Percentiles rank a stretch among this genome's conserved stretches.
These are phyloP conservation scores for Chorisops tibialis DNA, from an alignment of 2,888 invertebrate genomes.

Conservation along the genomic window DNA sequence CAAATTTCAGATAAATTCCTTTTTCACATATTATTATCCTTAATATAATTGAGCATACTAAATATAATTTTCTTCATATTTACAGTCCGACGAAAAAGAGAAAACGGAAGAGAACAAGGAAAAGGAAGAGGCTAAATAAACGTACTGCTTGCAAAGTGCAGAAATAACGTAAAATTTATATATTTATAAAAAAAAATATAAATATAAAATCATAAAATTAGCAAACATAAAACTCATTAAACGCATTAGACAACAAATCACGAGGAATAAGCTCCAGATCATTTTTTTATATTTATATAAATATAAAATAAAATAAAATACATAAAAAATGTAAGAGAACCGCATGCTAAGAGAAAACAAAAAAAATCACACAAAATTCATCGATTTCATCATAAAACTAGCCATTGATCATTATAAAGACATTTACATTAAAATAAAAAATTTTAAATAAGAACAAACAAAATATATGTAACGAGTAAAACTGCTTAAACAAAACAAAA, in stretches of 20 bases:
- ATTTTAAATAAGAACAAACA: slow-evolving; percentile 2
- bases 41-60: no score
- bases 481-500: neutral
- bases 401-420: slow-evolving; percentile 11
- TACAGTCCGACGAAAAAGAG: slow-evolving; percentile 73
- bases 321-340: slow-evolving; percentile 1
- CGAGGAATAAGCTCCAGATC: neutral
- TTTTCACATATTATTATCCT: no score
- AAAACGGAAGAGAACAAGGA: slow-evolving; percentile 70
- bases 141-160: slow-evolving; percentile 3
- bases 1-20: no score
- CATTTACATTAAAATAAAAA: slow-evolving; percentile 5
- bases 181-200: slow-evolving; percentile 21
- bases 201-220: slow-evolving; percentile 7
- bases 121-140: slow-evolving; percentile 57
- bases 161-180: slow-evolving; percentile 7
- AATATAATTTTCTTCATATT: slow-evolving; percentile 15
- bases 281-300: slow-evolving; percentile 24
- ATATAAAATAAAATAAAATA: slow-evolving; percentile 16
- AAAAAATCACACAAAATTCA: neutral
- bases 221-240: neutral
- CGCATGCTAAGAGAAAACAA: neutral
- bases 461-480: slow-evolving; percentile 14
- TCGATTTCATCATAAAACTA: slow-evolving; percentile 4
- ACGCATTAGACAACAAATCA: neutral